Percentiles rank a stretch among this genome's conserved stretches.
Conservation (phyloP, 2,113 vertebrate genomes). For the Apodemus sylvaticus region DNA sequence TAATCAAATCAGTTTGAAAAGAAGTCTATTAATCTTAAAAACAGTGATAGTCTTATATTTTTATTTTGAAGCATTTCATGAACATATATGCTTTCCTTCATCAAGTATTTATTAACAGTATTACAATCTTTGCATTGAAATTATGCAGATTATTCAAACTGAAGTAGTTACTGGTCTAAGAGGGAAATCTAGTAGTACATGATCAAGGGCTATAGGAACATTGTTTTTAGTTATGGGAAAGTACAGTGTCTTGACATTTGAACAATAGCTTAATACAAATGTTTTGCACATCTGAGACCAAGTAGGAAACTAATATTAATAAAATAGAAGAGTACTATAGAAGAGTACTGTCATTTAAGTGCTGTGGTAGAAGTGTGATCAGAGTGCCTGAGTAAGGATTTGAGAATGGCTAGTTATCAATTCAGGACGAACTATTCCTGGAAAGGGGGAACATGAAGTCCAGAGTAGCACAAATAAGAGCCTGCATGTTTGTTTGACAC, state of each 20-base stretch:
- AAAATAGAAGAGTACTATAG: background rate
- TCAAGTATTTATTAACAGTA: background rate
- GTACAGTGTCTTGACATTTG: background rate
- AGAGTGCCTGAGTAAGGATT: background rate
- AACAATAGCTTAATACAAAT: background rate
- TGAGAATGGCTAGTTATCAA: background rate
- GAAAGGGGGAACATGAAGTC: background rate
- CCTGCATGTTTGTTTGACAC: background rate
- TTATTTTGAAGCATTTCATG: background rate
- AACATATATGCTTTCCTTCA: background rate
- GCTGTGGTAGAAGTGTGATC: background rate
- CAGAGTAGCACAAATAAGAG: background rate
- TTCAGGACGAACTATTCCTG: background rate
- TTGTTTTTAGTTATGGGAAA: background rate
- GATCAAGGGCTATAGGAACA: background rate
- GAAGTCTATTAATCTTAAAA: background rate
- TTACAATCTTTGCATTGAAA: background rate
- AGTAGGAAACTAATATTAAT: background rate
- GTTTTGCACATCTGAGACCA: background rate
- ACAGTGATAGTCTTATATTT: background rate
- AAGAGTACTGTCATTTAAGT: background rate
- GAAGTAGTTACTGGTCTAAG: background rate
- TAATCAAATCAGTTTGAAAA: constrained; percentile 11
- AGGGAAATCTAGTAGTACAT: no score
- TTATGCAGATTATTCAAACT: background rate